Base-by-base conservation (phyloP, 2,888 invertebrate species). In the Drosophila neonasuta region DNA sequence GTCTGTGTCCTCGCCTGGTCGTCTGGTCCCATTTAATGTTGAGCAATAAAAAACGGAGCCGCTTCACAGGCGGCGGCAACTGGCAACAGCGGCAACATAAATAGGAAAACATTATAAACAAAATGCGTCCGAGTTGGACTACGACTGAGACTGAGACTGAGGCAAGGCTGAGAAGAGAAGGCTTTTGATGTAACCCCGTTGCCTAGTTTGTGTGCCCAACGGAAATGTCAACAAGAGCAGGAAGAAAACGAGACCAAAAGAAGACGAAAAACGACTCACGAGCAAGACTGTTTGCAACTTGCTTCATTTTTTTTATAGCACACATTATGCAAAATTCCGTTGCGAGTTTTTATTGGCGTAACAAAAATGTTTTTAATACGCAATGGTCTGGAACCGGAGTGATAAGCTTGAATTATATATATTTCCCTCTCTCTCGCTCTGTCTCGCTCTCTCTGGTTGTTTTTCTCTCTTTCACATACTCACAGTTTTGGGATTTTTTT, bases 311-410 rank as follows among this genome's bases (percentile, higher is more conserved):
- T 63, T 68, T 71, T 80, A 81, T 79, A 59, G 60, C 77, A 69
- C 68, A 82, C 72, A 84, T 83, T 83, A 83, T 83, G 83, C 84
- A 83, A 84, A 83, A 84, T 74, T 80, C 72, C 62, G 56, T 55
- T 70, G 56, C 57, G 69, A 77, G 74, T 79, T 85, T 83, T 84
- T 84, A 84, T 84, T 84, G 85, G 85, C 85, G 78, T 76, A 74
- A 81, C 83, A 80, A 79, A 84, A 84, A 84, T 85, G 85, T 83
- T 85, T 85, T 84, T 84, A 83, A 83, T 85, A 85, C 83, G 85
- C 83, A 84, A 84, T 84, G 82, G 85, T 83, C 85, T 84, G 83
- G 83, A 84, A 84, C 83, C 77, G 70, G 76, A 78, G 85, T 84
- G 83, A 84, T 84, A 84, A 84, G 85, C 82, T 60, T 74, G 67